Conservation (phyloP, 2,113 vertebrate genomes). For the Colaptes auratus region DNA sequence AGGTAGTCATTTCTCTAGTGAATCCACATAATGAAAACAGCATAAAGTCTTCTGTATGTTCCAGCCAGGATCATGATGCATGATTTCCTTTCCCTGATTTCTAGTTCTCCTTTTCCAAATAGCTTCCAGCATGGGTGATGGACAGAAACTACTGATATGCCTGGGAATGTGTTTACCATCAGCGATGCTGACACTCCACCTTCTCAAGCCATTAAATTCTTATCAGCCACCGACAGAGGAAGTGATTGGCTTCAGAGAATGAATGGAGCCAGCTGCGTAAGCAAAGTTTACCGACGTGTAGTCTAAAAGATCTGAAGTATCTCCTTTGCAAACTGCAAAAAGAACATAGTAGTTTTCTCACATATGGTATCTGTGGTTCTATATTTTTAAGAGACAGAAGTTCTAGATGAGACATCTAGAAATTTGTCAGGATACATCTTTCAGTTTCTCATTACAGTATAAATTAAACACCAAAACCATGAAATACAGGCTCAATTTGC, state of each 20-base stretch:
- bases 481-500: not conserved
- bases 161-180: conserved; percentile 39
- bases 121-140: conserved; percentile 37
- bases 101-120: conserved; percentile 54
- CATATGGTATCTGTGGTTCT: not conserved
- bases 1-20: conserved; percentile 81
- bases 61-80: conserved; percentile 70
- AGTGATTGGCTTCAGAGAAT: conserved; percentile 71
- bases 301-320: conserved; percentile 44
- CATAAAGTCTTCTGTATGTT: conserved; percentile 56
- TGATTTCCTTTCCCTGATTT: conserved; percentile 63
- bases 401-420: not conserved
- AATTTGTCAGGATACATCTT: not conserved
- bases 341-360: conserved; percentile 12
- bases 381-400: not conserved
- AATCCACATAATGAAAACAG: conserved; percentile 78
- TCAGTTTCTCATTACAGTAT: not conserved
- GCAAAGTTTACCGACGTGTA: conserved; percentile 71
- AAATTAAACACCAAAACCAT: not conserved
- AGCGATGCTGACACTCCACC: conserved; percentile 56
- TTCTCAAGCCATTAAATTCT: conserved; percentile 58
- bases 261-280: conserved; percentile 76
- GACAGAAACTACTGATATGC: conserved; percentile 4
- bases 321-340: conserved; percentile 49
- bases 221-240: conserved; percentile 59